Conservation (phyloP, 2,888 invertebrate genomes). For the Osmoderma eremita region DNA sequence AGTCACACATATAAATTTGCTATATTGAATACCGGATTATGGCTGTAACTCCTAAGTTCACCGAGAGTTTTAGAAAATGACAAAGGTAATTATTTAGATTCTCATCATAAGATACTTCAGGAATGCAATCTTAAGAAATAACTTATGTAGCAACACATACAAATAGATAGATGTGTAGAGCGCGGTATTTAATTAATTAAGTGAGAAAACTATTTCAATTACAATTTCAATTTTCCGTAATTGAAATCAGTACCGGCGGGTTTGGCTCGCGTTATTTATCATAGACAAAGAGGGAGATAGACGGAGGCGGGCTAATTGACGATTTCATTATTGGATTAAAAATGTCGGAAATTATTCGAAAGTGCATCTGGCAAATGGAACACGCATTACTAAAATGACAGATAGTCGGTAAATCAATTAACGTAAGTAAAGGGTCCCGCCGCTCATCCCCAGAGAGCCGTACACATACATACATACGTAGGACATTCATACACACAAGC, state of each 20-base stretch:
- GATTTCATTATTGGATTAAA: slow-evolving; percentile 60
- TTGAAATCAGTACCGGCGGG: slow-evolving; percentile 54
- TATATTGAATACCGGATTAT: too few relatives aligned
- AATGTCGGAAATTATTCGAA: slow-evolving; percentile 55
- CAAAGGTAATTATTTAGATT: too few relatives aligned
- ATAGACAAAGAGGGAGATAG: slow-evolving; percentile 39
- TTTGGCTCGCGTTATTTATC: slow-evolving; percentile 51
- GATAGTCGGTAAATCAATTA: slow-evolving; percentile 57
- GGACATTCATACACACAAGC: neutral
- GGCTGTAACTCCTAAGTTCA: too few relatives aligned
- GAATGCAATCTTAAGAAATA: too few relatives aligned
- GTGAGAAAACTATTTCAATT: slow-evolving; percentile 57
- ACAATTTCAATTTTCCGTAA: slow-evolving; percentile 58
- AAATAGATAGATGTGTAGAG: too few relatives aligned
- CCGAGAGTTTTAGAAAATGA: too few relatives aligned
- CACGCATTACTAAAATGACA: slow-evolving; percentile 58
- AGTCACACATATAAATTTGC: too few relatives aligned
- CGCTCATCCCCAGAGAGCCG: slow-evolving; percentile 40
- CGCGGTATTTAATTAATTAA: slow-evolving; percentile 52
- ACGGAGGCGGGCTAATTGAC: slow-evolving; percentile 53
- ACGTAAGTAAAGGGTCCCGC: slow-evolving; percentile 54
- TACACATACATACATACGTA: neutral
- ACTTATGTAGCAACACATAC: too few relatives aligned
- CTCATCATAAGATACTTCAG: too few relatives aligned
- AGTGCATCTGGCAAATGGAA: slow-evolving; percentile 57